Evolutionary conservation across 2,113 vertebrate species (phyloP), one percentile per base, ranked within the genome.

Genomic region (Porphyrio hochstetteri): DNA sequence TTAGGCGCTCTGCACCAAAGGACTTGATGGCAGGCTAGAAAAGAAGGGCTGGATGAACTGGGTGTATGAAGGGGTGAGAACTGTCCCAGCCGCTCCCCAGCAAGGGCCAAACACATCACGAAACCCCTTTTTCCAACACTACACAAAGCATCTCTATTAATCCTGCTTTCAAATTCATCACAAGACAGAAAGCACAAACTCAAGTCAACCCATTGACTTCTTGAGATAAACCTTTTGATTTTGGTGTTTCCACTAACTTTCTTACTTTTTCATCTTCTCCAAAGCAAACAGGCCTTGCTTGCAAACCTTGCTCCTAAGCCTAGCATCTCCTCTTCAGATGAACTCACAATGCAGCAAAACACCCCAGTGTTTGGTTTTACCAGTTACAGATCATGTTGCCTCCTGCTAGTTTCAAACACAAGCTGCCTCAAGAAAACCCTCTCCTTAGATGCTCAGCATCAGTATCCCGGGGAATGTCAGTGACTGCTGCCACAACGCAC

Each of bases 1-100:
- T 98, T 11, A 99, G 97, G 18, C 99, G 98, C 61, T 99, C 99
- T 7, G 98, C 71, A 65, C 98, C 98, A 1, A 97, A 94, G 70
- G 97, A 95, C 87, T 98, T 98, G 77, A 98, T 6, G 0, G 98
- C 98, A 93, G 99, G 98, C 99, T 99, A 83, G 11, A 48, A 94
- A 42, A 90, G 67, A 40, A 55, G 60, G 19, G 23, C 24, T 5
- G 16, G 15, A 11, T 23, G 38, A 92, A 65, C 28, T 40, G 40
- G 40, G 40, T 40, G 40, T 40, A 40, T 40, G 40, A 40, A 40
- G 59, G 65, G 42, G 21, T 4, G 38, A 56, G 64, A 86, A 46
- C 19, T 65, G 28, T 36, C 48, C 42, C 3, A 1, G 7, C 13
- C 29, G 16, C 35, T 44, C 27, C 35, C 16, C 27, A 33, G 10